These are phyloP conservation scores for Battus philenor DNA, from an alignment of 1,140 invertebrate species.

Conservation along the genomic window DNA sequence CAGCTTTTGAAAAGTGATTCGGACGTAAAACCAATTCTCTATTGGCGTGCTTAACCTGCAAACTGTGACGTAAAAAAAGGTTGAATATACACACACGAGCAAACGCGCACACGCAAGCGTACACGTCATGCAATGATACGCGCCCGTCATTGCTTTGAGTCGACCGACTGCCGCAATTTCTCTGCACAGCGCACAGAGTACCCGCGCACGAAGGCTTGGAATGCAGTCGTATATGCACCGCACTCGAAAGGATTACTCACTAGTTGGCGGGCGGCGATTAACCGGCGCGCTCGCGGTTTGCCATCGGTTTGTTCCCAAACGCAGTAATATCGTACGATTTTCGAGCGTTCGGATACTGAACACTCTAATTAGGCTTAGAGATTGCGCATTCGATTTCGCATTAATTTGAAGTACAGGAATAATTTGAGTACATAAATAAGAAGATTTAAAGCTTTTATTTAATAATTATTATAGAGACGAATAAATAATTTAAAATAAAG, in stretches of 20 bases:
- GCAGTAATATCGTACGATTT: constrained; percentile 21
- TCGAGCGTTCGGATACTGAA: constrained; percentile 13
- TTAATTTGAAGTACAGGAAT: constrained; percentile 2
- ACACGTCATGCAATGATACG: constrained; percentile 40
- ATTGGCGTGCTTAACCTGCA: constrained; percentile 11
- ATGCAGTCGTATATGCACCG: constrained; percentile 58
- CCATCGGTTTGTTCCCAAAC: constrained; percentile 54
- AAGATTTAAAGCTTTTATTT: too few species aligned
- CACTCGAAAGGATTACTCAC: constrained; percentile 62
- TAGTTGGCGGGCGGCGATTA: constrained; percentile 57
- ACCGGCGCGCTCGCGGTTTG: constrained; percentile 45
- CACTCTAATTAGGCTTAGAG: constrained; percentile 7
- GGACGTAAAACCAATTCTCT: constrained; percentile 8
- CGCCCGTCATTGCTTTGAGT: constrained; percentile 49
- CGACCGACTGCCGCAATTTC: constrained; percentile 46
- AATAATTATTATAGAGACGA: too few species aligned
- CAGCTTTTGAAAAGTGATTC: constrained; percentile 9
- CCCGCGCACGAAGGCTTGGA: constrained; percentile 26
- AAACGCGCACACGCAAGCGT: constrained; percentile 11
- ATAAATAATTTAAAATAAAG: too few species aligned
- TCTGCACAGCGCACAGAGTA: not conserved
- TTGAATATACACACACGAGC: constrained; percentile 22
- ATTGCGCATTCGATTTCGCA: constrained; percentile 2
- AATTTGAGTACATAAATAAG: too few species aligned
- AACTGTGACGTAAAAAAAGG: constrained; percentile 15